Base-by-base conservation (phyloP, 2,113 vertebrate species). In the Arenaria interpres region DNA sequence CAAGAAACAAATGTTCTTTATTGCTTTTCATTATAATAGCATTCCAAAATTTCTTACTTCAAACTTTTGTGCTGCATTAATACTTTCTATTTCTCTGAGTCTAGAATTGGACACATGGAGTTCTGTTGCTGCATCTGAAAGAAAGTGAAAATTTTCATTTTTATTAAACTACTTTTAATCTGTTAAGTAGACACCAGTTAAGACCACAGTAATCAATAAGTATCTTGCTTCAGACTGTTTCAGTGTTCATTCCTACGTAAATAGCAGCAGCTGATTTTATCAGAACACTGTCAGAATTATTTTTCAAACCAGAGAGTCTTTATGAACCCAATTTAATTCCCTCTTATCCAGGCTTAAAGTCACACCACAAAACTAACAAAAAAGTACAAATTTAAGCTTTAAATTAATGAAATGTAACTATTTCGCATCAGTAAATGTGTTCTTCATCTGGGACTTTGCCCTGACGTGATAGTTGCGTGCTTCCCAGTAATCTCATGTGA, bases 51-150 rank as follows among this genome's bases (percentile, higher is more conserved):
- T 13, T 88, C 98, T 98, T 97, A 99, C 99, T 99, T 99, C 99
- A 67, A 98, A 98, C 96, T 98, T 99, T 85, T 99, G 99, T 72
- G 98, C 39, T 82, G 98, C 35, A 84, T 98, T 98, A 56, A 98
- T 94, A 85, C 97, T 96, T 98, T 99, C 99, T 76, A 99, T 83
- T 91, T 99, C 99, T 74, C 97, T 98, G 93, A 98, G 94, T 96
- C 95, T 98, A 66, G 98, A 98, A 97, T 98, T 99, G 93, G 99
- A 98, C 46, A 98, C 96, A 3, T 98, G 98, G 32, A 99, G 97
- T 56, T 99, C 99, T 24, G 98, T 98, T 37, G 98, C 81, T 82
- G 98, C 97, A 97, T 99, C 99, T 99, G 96, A 95, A 98, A 97
- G 53, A 96, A 69, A 46, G 76, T 27, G 28, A 96, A 94, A 85